Evolutionary conservation across 92 coral and sea anemone genomes (phyloP).

Genomic region (Meandrina meandrites): DNA sequence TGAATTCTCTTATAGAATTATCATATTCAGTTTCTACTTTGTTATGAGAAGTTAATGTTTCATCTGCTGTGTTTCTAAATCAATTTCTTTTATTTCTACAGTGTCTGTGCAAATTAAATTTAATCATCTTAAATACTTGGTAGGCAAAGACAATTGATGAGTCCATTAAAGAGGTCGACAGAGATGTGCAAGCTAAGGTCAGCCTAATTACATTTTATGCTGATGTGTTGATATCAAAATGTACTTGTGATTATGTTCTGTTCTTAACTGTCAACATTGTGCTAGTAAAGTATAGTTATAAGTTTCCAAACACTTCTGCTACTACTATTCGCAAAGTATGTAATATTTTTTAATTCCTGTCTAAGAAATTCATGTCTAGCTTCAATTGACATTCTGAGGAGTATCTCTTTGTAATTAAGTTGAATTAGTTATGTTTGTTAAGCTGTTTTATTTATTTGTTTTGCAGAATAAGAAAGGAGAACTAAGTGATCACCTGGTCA

Average conservation of each 20-base stretch:
- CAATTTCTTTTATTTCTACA: no score
- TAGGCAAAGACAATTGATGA: background rate
- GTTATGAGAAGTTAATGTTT: background rate
- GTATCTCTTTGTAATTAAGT: no score
- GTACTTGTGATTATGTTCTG: background rate
- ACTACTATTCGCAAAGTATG: background rate
- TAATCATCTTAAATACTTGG: no score
- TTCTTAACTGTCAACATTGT: background rate
- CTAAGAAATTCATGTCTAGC: no score
- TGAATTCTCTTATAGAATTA: background rate
- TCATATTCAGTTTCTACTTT: conserved; percentile 6
- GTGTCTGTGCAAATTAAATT: no score
- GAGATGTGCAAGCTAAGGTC: background rate
- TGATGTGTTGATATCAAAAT: background rate
- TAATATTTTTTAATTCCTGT: no score
- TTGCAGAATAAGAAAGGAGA: no score
- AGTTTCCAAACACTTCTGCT: background rate
- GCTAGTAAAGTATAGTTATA: background rate
- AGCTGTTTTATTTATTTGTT: background rate
- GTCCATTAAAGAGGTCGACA: background rate
- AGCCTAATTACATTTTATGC: background rate
- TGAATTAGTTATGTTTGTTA: no score
- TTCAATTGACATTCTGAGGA: no score
- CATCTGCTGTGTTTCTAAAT: background rate
- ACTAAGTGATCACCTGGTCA: conserved; percentile 2